A percentile compares a stretch with the other conserved stretches of the same genome.
Evolutionary conservation across 2,797 vertebrate species (phyloP).

Genomic region (Pipistrellus nathusii): DNA sequence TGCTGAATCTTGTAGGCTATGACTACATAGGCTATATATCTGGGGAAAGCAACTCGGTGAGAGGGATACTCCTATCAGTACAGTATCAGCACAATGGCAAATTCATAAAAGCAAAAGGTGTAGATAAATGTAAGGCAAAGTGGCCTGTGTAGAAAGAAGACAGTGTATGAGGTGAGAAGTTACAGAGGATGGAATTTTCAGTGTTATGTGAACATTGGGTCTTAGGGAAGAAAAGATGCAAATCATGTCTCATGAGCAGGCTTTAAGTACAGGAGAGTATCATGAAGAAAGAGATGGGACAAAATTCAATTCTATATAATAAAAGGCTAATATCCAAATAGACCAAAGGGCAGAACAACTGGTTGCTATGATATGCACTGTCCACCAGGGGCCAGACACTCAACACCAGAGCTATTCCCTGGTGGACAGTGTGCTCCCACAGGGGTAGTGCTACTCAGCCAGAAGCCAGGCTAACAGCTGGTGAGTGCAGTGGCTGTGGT

Average conservation of each 20-base stretch:
- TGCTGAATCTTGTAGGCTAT: neutral
- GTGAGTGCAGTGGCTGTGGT: too few relatives aligned
- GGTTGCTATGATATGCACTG: too few relatives aligned
- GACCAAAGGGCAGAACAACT: too few relatives aligned
- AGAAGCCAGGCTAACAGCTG: too few relatives aligned
- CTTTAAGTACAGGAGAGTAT: neutral
- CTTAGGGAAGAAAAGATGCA: neutral
- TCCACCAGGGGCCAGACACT: too few relatives aligned
- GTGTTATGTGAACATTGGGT: neutral
- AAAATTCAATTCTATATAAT: neutral
- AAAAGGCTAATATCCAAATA: too few relatives aligned
- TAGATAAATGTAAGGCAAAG: neutral
- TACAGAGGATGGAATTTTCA: neutral
- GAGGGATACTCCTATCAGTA: neutral
- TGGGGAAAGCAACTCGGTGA: neutral
- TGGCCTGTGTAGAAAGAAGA: neutral
- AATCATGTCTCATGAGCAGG: neutral
- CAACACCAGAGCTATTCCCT: too few relatives aligned
- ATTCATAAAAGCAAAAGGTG: neutral
- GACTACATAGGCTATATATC: neutral
- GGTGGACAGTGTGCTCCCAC: too few relatives aligned
- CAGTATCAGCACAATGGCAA: neutral
- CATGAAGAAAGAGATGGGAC: neutral
- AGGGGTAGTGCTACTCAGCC: too few relatives aligned
- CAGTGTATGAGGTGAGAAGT: neutral